phyloP scores from a whole-genome alignment of 2,797 vertebrate genomes.

The Craterocephalus amniculus region DNA sequence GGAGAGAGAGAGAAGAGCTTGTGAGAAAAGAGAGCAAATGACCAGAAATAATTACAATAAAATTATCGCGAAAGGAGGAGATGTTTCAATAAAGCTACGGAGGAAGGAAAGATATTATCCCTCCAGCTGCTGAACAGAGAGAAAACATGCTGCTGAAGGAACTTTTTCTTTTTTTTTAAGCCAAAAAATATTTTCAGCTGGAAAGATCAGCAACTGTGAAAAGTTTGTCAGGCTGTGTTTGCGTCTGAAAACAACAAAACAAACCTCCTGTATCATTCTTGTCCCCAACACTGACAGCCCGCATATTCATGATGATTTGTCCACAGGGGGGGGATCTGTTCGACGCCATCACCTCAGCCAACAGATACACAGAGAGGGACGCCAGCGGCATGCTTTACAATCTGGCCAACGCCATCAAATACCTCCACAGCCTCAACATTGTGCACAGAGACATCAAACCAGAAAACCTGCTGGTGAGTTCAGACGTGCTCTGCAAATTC shows the following conservation, averaged over 20 bases:
- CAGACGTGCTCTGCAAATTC: neutral
- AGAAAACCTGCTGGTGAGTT: conserved; percentile 94
- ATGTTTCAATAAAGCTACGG: conserved; percentile 28
- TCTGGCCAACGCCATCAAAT: conserved; percentile 96
- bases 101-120: conserved; percentile 35
- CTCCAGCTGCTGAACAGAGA: conserved; percentile 35
- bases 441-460: conserved; percentile 99
- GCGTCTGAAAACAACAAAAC: conserved; percentile 2
- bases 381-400: conserved; percentile 99
- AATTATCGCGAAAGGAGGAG: conserved; percentile 15
- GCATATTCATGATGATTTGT: conserved; percentile 7
- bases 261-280: conserved; percentile 11
- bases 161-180: conserved; percentile 11
- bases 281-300: conserved; percentile 18
- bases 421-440: conserved; percentile 97
- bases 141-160: conserved; percentile 4
- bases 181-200: conserved; percentile 17
- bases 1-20: conserved; percentile 15
- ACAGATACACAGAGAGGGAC: conserved; percentile 95
- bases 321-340: conserved; percentile 96
- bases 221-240: conserved; percentile 18
- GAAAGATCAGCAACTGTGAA: conserved; percentile 34
- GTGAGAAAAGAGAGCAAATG: conserved; percentile 9
- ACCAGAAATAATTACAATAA: conserved; percentile 10
- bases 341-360: conserved; percentile 97